These are phyloP conservation scores for Laothoe populi DNA, from an alignment of 2,888 invertebrate species.

Conservation along the genomic window DNA sequence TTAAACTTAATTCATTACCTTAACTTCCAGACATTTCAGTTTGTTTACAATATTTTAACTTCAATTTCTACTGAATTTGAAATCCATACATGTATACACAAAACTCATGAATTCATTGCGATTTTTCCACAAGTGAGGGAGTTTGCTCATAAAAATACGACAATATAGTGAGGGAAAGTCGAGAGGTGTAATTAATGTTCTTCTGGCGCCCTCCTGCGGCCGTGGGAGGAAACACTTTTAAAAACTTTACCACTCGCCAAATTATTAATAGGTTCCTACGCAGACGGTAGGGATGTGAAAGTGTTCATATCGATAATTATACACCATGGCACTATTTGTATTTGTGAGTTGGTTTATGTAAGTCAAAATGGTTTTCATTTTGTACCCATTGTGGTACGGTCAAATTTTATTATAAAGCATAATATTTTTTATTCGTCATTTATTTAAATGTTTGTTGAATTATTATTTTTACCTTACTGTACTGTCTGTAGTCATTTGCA, in stretches of 20 bases:
- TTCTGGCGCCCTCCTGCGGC: slow-evolving; percentile 48
- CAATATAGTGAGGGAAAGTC: slow-evolving; percentile 71
- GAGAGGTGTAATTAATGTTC: slow-evolving; percentile 67
- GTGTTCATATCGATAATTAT: slow-evolving; percentile 26
- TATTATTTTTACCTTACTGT: too few relatives aligned
- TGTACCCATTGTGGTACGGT: too few relatives aligned
- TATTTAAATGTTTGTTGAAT: too few relatives aligned
- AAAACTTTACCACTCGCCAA: slow-evolving; percentile 75
- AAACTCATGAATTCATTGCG: slow-evolving; percentile 19
- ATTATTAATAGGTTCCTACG: slow-evolving; percentile 81
- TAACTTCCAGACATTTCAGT: too few relatives aligned
- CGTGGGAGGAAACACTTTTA: slow-evolving; percentile 74
- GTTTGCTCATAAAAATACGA: slow-evolving; percentile 65
- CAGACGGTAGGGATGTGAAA: slow-evolving; percentile 54
- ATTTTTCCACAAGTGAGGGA: slow-evolving; percentile 31
- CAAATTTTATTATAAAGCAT: too few relatives aligned
- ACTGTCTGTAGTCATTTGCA: too few relatives aligned
- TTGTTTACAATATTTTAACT: background rate
- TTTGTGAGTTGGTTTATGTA: too few relatives aligned
- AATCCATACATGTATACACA: background rate
- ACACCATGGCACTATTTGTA: background rate
- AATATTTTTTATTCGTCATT: too few relatives aligned
- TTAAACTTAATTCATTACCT: too few relatives aligned
- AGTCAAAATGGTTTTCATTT: too few relatives aligned
- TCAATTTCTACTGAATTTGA: background rate